phyloP scores from a whole-genome alignment of 1,140 invertebrate genomes.

The Wasmannia auropunctata region DNA sequence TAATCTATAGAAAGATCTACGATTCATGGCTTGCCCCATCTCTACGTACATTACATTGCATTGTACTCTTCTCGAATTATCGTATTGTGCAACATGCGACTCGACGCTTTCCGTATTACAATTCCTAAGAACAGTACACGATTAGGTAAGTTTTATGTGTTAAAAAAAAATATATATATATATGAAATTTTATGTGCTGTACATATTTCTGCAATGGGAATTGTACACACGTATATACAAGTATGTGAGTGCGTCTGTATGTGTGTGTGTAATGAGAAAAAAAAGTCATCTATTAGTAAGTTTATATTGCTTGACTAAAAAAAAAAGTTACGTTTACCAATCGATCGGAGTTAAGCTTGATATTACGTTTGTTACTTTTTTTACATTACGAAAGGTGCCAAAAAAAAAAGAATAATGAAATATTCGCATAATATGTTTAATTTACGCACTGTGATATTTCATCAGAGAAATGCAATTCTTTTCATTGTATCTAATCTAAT shows the following conservation, averaged over 20 bases:
- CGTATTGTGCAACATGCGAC: slow-evolving; percentile 11
- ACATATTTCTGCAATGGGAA: slow-evolving; percentile 27
- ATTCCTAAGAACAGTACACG: slow-evolving; percentile 32
- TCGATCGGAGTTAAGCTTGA: slow-evolving; percentile 33
- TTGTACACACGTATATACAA: slow-evolving; percentile 6
- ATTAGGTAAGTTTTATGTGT: slow-evolving; percentile 47
- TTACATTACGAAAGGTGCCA: slow-evolving; percentile 46
- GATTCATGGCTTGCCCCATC: slow-evolving; percentile 44
- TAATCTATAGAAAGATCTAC: slow-evolving; percentile 59
- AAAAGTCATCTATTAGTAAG: slow-evolving; percentile 21
- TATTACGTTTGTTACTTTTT: slow-evolving; percentile 48
- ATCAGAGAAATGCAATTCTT: slow-evolving; percentile 37
- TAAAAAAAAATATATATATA: neutral
- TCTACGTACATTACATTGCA: slow-evolving; percentile 66
- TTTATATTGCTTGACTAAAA: slow-evolving; percentile 20
- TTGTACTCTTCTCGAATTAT: slow-evolving; percentile 54
- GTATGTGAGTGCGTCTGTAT: neutral
- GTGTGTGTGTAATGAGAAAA: slow-evolving; percentile 21
- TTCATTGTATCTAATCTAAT: slow-evolving; percentile 17
- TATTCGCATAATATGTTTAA: slow-evolving; percentile 54
- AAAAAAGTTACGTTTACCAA: slow-evolving; percentile 34
- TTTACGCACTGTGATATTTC: slow-evolving; percentile 53
- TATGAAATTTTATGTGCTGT: slow-evolving; percentile 26
- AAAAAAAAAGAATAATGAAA: slow-evolving; percentile 37
- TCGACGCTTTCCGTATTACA: slow-evolving; percentile 18